phyloP scores from a whole-genome alignment of 2,888 invertebrate genomes.

The Sarcophaga caerulescens region DNA sequence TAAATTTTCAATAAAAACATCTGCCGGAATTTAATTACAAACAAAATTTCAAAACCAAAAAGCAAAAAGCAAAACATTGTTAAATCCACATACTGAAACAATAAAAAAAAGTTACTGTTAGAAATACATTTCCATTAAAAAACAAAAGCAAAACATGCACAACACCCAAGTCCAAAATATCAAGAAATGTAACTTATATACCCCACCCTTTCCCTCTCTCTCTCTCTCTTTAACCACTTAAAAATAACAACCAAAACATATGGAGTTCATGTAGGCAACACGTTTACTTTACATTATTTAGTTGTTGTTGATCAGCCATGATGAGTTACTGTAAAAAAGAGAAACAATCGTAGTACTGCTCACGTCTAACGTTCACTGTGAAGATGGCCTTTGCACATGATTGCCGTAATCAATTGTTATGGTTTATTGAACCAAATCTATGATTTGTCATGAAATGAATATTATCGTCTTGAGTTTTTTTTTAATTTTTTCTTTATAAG shows the following conservation, averaged over 20 bases:
- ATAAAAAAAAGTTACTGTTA: background rate
- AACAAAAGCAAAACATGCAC: background rate
- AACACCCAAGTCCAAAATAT: background rate
- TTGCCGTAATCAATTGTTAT: conserved; percentile 54
- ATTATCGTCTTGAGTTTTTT: background rate
- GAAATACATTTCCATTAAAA: background rate
- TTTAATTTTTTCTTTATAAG: conserved; percentile 20
- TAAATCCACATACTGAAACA: background rate
- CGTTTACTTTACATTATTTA: background rate
- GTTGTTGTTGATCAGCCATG: too few relatives aligned
- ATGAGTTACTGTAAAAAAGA: too few relatives aligned
- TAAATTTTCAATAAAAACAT: background rate
- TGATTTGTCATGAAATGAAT: conserved; percentile 52
- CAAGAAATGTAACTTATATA: too few relatives aligned
- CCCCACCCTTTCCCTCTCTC: too few relatives aligned
- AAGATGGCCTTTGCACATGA: background rate
- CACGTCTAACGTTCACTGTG: background rate
- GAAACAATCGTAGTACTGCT: too few relatives aligned
- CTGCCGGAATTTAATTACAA: conserved; percentile 53
- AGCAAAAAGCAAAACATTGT: conserved; percentile 36
- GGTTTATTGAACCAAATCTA: conserved; percentile 65
- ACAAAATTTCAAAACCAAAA: conserved; percentile 32
- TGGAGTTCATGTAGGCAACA: background rate
- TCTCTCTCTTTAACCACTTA: too few relatives aligned
- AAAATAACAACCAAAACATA: too few relatives aligned